These are phyloP conservation scores for Ommatoiulus sabulosus DNA, from an alignment of 2,888 invertebrate species.

Conservation along the genomic window DNA sequence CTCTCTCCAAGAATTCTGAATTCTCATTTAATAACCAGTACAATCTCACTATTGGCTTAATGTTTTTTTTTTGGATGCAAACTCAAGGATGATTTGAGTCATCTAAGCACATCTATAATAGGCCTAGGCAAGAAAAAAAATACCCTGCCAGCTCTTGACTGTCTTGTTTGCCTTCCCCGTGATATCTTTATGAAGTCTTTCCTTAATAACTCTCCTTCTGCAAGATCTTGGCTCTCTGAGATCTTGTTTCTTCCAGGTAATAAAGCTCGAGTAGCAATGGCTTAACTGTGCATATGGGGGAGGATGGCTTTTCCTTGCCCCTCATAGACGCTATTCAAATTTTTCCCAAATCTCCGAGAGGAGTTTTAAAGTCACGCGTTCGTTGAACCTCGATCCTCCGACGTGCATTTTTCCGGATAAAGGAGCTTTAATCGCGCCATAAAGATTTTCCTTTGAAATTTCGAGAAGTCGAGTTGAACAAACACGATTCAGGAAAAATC, in stretches of 20 bases:
- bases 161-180: slow-evolving; percentile 2
- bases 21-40: too few relatives aligned
- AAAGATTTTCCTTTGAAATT: slow-evolving; percentile 22
- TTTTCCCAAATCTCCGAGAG: not conserved
- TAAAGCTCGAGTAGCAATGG: slow-evolving; percentile 6
- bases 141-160: not conserved
- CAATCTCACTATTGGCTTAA: not conserved
- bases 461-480: not conserved
- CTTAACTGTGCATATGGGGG: slow-evolving; percentile 17
- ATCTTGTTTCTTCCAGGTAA: slow-evolving; percentile 34
- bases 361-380: slow-evolving; percentile 2
- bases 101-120: not conserved
- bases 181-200: slow-evolving; percentile 27
- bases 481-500: slow-evolving; percentile 21
- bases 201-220: slow-evolving; percentile 28
- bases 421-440: slow-evolving; percentile 25
- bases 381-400: not conserved
- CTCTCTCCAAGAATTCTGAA: too few relatives aligned
- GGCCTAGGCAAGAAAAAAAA: not conserved
- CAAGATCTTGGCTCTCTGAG: not conserved
- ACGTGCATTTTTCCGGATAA: slow-evolving; percentile 13
- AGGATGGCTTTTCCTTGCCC: not conserved
- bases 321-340: not conserved
- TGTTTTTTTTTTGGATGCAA: not conserved
- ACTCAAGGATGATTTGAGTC: not conserved